Evolutionary conservation across 2,113 vertebrate genomes (phyloP).

Genomic region (Entomyzon cyanotis): DNA sequence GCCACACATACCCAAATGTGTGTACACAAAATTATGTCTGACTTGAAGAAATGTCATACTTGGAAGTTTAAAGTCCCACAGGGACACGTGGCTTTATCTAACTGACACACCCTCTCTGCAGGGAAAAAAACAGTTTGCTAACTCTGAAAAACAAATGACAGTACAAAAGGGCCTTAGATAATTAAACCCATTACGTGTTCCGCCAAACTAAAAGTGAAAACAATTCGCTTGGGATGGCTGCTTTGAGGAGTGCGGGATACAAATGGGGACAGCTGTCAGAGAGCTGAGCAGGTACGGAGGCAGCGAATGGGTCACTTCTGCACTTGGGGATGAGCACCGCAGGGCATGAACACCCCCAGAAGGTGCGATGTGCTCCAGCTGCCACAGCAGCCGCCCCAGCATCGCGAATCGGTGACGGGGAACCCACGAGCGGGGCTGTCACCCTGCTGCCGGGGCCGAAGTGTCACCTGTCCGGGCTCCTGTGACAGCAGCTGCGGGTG

Average conservation of each 20-base stretch:
- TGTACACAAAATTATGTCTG: background rate
- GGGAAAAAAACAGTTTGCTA: background rate
- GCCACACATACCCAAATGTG: rapidly evolving
- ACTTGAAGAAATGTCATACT: background rate
- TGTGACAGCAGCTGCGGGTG: rapidly evolving
- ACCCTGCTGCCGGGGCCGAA: background rate
- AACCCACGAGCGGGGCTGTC: background rate
- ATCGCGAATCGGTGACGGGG: rapidly evolving
- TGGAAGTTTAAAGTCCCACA: constrained; percentile 46
- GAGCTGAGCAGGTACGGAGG: background rate
- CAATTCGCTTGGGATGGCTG: background rate
- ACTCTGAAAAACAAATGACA: background rate
- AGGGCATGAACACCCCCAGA: rapidly evolving
- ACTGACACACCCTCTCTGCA: background rate
- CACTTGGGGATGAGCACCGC: background rate
- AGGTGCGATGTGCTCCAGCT: rapidly evolving
- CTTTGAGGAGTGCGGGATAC: background rate
- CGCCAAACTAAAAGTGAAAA: background rate
- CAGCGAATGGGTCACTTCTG: rapidly evolving
- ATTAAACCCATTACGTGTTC: background rate
- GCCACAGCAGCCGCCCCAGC: background rate
- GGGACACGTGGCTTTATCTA: background rate
- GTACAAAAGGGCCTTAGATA: background rate
- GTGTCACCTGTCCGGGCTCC: background rate
- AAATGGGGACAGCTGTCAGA: background rate